These are phyloP conservation scores for Parasteatoda lunata DNA, from an alignment of 2,888 invertebrate species.

Conservation along the genomic window DNA sequence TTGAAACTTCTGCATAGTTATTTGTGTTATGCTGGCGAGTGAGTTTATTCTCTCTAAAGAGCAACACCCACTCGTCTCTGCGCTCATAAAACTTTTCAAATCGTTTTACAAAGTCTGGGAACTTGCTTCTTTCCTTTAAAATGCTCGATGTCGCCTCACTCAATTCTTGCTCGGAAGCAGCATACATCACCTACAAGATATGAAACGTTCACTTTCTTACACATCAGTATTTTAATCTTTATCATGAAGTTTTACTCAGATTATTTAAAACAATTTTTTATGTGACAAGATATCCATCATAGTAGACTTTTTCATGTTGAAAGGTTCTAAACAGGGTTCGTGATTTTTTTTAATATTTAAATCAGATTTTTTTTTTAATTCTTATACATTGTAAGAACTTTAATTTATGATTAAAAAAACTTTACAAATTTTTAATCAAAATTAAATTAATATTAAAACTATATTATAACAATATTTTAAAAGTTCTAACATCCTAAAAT, in stretches of 20 bases:
- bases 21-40: slow-evolving; percentile 16
- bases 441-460: too few species aligned
- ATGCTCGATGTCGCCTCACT: background rate
- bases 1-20: slow-evolving; percentile 11
- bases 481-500: too few species aligned
- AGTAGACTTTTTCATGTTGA: background rate
- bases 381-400: too few species aligned
- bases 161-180: background rate
- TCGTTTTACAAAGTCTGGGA: background rate
- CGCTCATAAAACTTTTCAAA: background rate
- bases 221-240: too few species aligned
- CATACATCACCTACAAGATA: slow-evolving; percentile 22
- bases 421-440: too few species aligned
- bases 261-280: background rate
- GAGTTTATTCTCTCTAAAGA: background rate
- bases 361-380: too few species aligned
- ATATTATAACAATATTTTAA: too few species aligned
- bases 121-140: background rate
- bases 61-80: slow-evolving; percentile 8
- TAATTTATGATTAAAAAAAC: too few species aligned
- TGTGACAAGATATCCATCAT: background rate
- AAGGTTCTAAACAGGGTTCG: background rate
- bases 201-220: too few species aligned
- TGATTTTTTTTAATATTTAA: too few species aligned
- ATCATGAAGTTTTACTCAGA: too few species aligned